Conservation (phyloP, 1,140 invertebrate genomes). For the Drosophila mojavensis region DNA sequence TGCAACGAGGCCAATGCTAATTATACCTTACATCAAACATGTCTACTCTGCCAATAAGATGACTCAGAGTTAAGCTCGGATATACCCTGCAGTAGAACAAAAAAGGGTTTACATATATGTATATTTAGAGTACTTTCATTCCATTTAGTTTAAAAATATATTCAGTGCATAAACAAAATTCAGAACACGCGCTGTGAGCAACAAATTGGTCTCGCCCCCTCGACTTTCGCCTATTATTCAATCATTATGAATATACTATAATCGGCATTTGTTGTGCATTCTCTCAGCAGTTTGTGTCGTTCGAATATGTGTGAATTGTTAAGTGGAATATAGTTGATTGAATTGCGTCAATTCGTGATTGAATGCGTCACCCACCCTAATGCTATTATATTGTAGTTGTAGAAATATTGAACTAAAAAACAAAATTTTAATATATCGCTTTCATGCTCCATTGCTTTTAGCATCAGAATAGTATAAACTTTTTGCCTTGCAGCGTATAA, state of each 20-base stretch:
- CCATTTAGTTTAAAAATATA: background rate
- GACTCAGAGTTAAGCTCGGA: background rate
- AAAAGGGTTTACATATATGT: background rate
- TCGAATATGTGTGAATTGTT: background rate
- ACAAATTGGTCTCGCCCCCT: background rate
- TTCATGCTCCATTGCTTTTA: too few relatives aligned
- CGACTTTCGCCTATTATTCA: background rate
- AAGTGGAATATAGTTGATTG: background rate
- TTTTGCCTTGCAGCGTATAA: background rate
- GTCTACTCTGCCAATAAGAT: background rate
- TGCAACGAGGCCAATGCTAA: too few relatives aligned
- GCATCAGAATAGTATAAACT: too few relatives aligned
- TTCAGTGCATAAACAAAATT: background rate
- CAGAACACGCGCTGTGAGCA: background rate
- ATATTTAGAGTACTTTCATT: background rate
- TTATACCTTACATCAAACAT: background rate
- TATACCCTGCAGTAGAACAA: background rate
- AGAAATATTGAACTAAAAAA: background rate
- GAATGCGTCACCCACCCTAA: background rate
- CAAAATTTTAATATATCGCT: too few relatives aligned
- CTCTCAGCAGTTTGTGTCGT: background rate
- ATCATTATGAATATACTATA: background rate
- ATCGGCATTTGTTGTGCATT: background rate
- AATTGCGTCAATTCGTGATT: background rate
- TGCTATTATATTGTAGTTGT: too few relatives aligned